Conservation (phyloP, 2,113 vertebrate genomes). For the Barbus barbus region DNA sequence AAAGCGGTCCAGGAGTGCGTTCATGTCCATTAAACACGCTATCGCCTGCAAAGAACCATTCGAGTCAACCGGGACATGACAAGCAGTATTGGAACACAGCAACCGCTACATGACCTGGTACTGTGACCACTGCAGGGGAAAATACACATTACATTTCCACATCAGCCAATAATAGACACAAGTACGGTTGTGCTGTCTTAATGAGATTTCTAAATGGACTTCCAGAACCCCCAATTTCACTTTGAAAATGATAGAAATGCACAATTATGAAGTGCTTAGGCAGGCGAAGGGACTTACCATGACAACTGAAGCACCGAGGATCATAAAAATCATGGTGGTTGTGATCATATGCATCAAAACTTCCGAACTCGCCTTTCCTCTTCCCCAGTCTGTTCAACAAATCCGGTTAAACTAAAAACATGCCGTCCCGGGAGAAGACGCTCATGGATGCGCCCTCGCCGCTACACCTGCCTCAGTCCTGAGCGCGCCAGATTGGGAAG, state of each 20-base stretch:
- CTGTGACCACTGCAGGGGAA: conserved; percentile 41
- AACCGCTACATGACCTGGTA: conserved; percentile 65
- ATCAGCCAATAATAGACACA: conserved; percentile 55
- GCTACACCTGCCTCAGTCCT: conserved; percentile 70
- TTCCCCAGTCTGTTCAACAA: conserved; percentile 71
- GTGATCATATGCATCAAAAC: conserved; percentile 95
- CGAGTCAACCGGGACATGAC: conserved; percentile 86
- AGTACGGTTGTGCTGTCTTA: conserved; percentile 7
- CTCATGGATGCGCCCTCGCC: conserved; percentile 75
- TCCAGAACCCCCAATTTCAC: conserved; percentile 9
- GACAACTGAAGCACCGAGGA: conserved; percentile 96
- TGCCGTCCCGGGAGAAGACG: conserved; percentile 70
- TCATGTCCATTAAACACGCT: conserved; percentile 99
- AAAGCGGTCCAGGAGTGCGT: conserved; percentile 98
- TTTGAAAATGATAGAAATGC: conserved; percentile 24
- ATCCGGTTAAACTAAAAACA: conserved; percentile 65
- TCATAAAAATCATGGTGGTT: conserved; percentile 99
- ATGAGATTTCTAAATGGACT: conserved; percentile 38
- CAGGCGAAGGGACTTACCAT: conserved; percentile 84
- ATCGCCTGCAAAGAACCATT: conserved; percentile 96
- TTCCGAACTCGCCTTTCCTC: conserved; percentile 74
- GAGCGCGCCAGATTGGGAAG: conserved; percentile 58
- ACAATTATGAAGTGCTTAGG: conserved; percentile 36
- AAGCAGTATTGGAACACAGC: conserved; percentile 73
- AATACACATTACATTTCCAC: conserved; percentile 50